Conservation (phyloP, 1,140 invertebrate species). For the Nebria ingens region DNA sequence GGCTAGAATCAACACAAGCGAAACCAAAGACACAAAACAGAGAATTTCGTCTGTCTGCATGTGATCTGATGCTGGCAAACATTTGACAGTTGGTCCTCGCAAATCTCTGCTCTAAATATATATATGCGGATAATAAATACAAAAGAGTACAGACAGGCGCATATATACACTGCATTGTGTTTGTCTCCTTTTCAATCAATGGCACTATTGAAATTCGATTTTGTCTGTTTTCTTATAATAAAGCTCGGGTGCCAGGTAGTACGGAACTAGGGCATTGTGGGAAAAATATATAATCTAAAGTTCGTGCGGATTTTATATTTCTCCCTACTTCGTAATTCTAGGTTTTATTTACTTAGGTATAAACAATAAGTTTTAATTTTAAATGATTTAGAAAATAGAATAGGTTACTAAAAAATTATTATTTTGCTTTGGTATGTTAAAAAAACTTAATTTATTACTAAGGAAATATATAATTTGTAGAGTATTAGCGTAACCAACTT, state of each 20-base stretch:
- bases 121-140: conserved; percentile 20
- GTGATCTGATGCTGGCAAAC: no score
- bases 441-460: no score
- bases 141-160: conserved; percentile 19
- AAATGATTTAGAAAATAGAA: no score
- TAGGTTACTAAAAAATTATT: no score
- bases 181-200: conserved; percentile 20
- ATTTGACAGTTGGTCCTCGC: conserved; percentile 18
- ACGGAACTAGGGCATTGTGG: conserved; percentile 7
- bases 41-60: no score
- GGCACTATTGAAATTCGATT: conserved; percentile 24
- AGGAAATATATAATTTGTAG: no score
- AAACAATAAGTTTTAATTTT: no score
- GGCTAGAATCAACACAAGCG: background rate
- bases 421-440: no score
- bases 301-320: no score
- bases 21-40: background rate
- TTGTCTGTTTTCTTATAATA: conserved; percentile 25
- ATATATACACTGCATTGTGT: conserved; percentile 19
- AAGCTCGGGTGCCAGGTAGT: background rate
- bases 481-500: no score
- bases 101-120: conserved; percentile 16
- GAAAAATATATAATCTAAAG: conserved; percentile 5
- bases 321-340: no score
- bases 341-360: no score